Evolutionary conservation across 2,888 invertebrate genomes (phyloP).

Genomic region (Parochlus steinenii): DNA sequence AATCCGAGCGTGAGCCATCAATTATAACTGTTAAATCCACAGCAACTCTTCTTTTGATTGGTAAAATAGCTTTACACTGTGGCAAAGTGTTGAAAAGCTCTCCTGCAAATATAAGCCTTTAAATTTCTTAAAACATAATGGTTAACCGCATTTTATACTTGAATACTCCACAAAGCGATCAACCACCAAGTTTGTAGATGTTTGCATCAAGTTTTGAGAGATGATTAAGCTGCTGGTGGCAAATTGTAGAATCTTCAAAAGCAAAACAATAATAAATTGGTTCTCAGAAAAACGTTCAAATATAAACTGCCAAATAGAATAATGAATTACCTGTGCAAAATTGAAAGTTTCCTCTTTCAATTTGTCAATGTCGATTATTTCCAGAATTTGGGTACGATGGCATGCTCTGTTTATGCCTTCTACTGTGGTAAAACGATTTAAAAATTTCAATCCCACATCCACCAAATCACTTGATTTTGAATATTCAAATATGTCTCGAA

Average conservation of each 20-base stretch:
- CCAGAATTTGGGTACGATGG: slow-evolving; percentile 15
- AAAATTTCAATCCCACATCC: slow-evolving; percentile 9
- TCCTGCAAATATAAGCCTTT: no score
- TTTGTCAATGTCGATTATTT: slow-evolving; percentile 15
- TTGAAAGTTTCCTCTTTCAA: slow-evolving; percentile 24
- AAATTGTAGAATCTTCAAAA: slow-evolving; percentile 19
- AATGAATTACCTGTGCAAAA: slow-evolving; percentile 23
- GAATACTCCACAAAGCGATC: slow-evolving; percentile 34
- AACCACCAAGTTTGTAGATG: slow-evolving; percentile 32
- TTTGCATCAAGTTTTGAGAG: slow-evolving; percentile 30
- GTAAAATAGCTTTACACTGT: slow-evolving; percentile 13
- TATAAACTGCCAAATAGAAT: no score
- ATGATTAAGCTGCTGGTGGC: slow-evolving; percentile 18
- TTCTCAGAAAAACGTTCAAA: no score
- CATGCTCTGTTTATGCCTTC: slow-evolving; percentile 15
- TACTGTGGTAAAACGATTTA: slow-evolving; percentile 7
- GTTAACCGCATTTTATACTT: slow-evolving; percentile 34
- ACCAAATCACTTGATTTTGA: slow-evolving; percentile 2
- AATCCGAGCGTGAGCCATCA: slow-evolving; percentile 39
- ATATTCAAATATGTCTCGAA: slow-evolving; percentile 7
- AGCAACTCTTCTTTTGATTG: slow-evolving; percentile 23
- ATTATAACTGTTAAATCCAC: slow-evolving; percentile 40
- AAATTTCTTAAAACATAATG: no score
- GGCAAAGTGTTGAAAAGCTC: slow-evolving; percentile 15
- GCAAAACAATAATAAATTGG: no score